phyloP scores from a whole-genome alignment of 2,797 vertebrate species.

The Clarias fuscus region DNA sequence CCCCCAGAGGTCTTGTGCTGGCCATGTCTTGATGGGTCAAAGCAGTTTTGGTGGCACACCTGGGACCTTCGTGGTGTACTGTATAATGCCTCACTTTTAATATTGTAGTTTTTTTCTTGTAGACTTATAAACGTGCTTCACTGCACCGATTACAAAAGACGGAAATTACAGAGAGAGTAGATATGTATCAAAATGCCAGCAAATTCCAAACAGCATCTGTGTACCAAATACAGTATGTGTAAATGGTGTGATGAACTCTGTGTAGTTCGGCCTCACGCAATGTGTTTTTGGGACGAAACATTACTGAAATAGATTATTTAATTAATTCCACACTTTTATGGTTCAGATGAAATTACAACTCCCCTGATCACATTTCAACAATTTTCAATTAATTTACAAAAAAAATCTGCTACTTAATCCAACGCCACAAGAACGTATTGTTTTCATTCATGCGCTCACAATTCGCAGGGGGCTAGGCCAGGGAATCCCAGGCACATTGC shows the following conservation, averaged over 20 bases:
- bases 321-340: not conserved
- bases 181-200: conserved; percentile 19
- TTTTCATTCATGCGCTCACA: not conserved
- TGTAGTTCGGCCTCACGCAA: not conserved
- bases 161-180: conserved; percentile 12
- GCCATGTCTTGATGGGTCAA: too few relatives aligned
- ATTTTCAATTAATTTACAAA: not conserved
- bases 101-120: not conserved
- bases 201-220: conserved; percentile 1
- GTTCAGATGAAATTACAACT: not conserved
- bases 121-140: conserved; percentile 3
- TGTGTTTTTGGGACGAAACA: not conserved
- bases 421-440: not conserved
- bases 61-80: too few relatives aligned
- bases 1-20: too few relatives aligned
- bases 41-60: too few relatives aligned
- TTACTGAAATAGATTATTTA: not conserved
- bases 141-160: conserved; percentile 4
- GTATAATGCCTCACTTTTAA: not conserved
- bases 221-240: not conserved
- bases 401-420: not conserved
- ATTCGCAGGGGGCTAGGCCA: too few relatives aligned
- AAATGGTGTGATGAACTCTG: too few relatives aligned
- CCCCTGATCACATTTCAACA: not conserved
- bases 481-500: too few relatives aligned